Percentiles rank a stretch among this genome's conserved stretches.
phyloP scores from a whole-genome alignment of 1,140 invertebrate genomes.

The Ostrea edulis region DNA sequence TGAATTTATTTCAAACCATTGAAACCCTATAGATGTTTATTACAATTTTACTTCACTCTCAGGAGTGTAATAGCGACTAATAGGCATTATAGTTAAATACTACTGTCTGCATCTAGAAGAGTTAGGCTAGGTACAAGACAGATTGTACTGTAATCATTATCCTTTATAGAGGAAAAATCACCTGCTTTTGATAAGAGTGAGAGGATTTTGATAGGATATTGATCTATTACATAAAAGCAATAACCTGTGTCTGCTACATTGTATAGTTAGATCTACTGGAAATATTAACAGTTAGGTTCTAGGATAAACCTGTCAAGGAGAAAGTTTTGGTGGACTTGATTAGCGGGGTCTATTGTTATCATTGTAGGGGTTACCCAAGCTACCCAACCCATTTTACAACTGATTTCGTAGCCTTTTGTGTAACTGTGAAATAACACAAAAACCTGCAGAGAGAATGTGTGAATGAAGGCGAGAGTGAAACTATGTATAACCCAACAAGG shows the following conservation, averaged over 20 bases:
- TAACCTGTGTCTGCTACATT: neutral
- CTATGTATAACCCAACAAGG: neutral
- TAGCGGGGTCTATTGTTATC: conserved; percentile 6
- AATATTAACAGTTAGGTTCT: neutral
- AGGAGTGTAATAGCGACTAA: neutral
- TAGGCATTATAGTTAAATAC: neutral
- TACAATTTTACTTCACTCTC: neutral
- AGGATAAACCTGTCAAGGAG: conserved; percentile 3
- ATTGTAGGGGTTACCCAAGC: neutral
- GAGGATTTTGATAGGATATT: neutral
- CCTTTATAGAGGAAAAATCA: neutral
- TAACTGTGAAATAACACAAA: conserved; percentile 29
- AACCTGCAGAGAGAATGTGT: neutral
- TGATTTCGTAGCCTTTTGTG: conserved; percentile 5
- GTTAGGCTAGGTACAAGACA: neutral
- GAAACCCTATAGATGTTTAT: neutral
- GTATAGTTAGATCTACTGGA: neutral
- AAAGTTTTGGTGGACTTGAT: neutral
- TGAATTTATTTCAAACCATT: neutral
- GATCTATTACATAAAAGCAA: neutral
- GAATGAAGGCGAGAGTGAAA: neutral
- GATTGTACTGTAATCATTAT: neutral
- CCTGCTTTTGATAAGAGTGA: conserved; percentile 18
- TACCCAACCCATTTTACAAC: neutral
- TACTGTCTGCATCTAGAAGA: neutral